Evolutionary conservation across 1,140 invertebrate species (phyloP), one percentile per base, ranked within the genome.

Genomic region (Chironomus striatipennis): DNA sequence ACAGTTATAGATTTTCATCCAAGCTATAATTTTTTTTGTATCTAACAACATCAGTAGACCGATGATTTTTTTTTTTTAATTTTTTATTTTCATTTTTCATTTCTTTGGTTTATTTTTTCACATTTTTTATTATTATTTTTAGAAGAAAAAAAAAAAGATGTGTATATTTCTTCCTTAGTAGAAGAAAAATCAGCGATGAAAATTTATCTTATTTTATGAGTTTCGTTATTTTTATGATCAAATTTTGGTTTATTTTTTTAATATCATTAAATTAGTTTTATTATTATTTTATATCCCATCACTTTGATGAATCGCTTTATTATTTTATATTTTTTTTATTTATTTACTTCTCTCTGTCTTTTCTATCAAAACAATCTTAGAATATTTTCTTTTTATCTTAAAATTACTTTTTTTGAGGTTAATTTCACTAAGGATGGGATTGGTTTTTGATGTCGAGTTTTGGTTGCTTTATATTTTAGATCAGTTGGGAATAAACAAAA

Each of bases 31-130:
- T 57, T 57, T 34, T 57, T 57, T 57, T 15, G 47, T 57, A n/a
- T 57, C 47, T 57, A 57, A 57, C 47, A 57, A n/a, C 47, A 57
- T 57, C 47, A n/a, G 12, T 57, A 57, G 47, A 12, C 47, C 47
- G 47, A 57, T n/a, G 4, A 57, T 12, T 57, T 57, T 57, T 57
- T 15, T 57, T 57, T 57, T 57, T n/a, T 57, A 12, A 57, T 15
- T 57, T 57, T 57, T 57, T 57, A 12, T 15, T 57, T 57, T 57
- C 15, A 7, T 12, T 57, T 57, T 57, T 57, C 47, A 57, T 70
- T 70, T 70, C 65, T 70, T 70, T 70, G 20, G 65, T 70, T 70
- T 70, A 70, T 70, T 70, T 70, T 70, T 70, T 70, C 65, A 21
- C 65, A 70, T 18, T 70, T 70, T 18, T 70, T 18, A 70, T 70